Evolutionary conservation across 1,140 invertebrate genomes (phyloP), one percentile per base, ranked within the genome.

Genomic region (Aphelenchoides fujianensis): DNA sequence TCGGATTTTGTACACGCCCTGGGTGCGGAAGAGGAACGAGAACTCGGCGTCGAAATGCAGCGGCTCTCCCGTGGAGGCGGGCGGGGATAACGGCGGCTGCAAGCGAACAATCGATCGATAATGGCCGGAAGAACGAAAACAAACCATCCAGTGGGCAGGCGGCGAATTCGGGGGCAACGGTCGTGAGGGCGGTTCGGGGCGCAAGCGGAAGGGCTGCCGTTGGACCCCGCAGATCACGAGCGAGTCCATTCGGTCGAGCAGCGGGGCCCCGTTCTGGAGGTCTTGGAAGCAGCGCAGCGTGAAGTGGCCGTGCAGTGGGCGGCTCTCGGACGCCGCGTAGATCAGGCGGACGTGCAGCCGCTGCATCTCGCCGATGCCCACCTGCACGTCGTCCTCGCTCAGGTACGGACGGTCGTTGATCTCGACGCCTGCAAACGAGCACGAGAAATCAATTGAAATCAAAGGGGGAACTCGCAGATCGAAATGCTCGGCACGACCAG

Each of bases 251-350:
- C 72, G 61, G 57, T 81, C 61, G 30, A 82, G 53, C 3, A 35
- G 37, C 12, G 64, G 52, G n/a, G 37, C 37, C 7, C 57, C 70
- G 36, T 82, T 79, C 16, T 79, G 76, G 16, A 82, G 73, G 31
- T 83, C 78, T 69, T 83, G 81, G 52, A 73, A 81, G 69, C 81
- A 84, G n/a, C 62, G 61, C n/a, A 83, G 72, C 9, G 73, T 70
- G 32, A 83, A 34, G 27, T 72, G 41, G 2, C 81, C 81, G 9
- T 63, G 36, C 23, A 84, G 71, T 3, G 37, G n/a, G 1, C 55
- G 68, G 59, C 19, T 64, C 31, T 74, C 2, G 0, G 70, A 41
- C 16, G 73, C 36, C 23, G 70, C 79, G 27, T 69, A 72, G 7
- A 77, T 59, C 1, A 82, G 59, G 16, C 36, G 52, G 0, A 80